Conservation (phyloP, 2,797 vertebrate species). For the Ciconia nigra region DNA sequence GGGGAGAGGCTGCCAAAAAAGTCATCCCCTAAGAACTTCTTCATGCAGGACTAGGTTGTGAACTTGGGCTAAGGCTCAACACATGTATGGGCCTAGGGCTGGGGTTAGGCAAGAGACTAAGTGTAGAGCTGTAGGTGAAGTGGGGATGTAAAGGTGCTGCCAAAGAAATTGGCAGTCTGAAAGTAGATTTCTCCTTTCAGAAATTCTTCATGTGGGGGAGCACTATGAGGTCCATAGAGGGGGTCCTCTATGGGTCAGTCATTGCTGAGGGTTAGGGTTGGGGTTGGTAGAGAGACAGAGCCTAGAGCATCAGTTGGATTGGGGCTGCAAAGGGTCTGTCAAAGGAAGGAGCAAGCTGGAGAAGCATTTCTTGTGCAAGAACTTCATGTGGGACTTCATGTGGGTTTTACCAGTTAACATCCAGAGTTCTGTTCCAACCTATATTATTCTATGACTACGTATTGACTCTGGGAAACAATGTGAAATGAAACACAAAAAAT, state of each 20-base stretch:
- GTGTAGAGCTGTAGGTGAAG: neutral
- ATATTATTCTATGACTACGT: neutral
- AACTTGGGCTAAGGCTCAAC: neutral
- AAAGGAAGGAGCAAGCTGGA: neutral
- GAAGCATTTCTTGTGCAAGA: neutral
- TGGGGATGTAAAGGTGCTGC: neutral
- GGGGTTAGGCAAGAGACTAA: accelerated
- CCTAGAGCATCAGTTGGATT: neutral
- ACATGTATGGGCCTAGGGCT: neutral
- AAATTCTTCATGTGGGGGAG: neutral
- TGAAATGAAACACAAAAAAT: neutral
- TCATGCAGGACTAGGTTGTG: neutral
- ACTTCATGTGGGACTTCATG: neutral
- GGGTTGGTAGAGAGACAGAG: neutral
- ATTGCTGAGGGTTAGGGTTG: neutral
- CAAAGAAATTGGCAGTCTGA: neutral
- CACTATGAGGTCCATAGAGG: neutral
- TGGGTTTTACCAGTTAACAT: neutral
- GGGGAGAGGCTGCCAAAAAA: neutral
- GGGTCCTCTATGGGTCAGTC: neutral
- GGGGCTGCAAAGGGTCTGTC: neutral
- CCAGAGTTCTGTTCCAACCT: neutral
- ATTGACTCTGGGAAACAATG: slow-evolving; percentile 17
- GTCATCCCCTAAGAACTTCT: neutral
- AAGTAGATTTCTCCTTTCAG: neutral